Evolutionary conservation across 2,888 invertebrate genomes (phyloP), one percentile per base, ranked within the genome.

Genomic region (Amphiduros pacificus): DNA sequence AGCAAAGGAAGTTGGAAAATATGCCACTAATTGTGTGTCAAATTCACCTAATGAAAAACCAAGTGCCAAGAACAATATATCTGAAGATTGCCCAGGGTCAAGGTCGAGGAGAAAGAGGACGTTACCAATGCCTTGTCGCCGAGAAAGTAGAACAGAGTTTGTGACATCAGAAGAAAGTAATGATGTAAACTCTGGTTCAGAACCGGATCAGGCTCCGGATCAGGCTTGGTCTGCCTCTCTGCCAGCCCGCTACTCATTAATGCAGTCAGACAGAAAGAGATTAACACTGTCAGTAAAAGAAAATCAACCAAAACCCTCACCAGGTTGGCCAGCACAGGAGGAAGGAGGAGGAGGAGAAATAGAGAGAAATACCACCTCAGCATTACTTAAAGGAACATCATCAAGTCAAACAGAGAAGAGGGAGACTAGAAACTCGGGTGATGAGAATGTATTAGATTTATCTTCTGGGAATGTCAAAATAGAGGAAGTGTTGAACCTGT

Each of bases 181-280:
- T 22, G 22, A 41, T 53, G 52, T n/a, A 36, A 52, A 20, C 29
- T 20, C 2, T 51, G 51, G 14, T 51, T 17, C 22, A 41, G 28
- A 36, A 44, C 24, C 20, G 48, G 48, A 2, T 2, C 29, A 14
- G 6, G 44, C 22, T 9, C 9, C 44, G n/a, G n/a, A n/a, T n/a
- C n/a, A 9, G 2, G 22, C 22, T 1, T 20, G 24, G 26, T 17
- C 51, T 9, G 51, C 22, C 20, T 9, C 17, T 29, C 17, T 28
- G 4, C 27, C 41, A 2, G 29, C 29, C 4, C 27, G 48, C 20
- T 28, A 44, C n/a, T 56, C 56, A 27, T 48, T 56, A 2, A 27
- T 56, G 20, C 17, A 29, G 9, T 56, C 56, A 27, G 56, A 56
- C 29, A 26, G 56, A 31, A 56, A 56, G 56, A 26, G 56, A n/a